phyloP scores from a whole-genome alignment of 2,113 vertebrate species.

The Neolamprologus falcicula region DNA sequence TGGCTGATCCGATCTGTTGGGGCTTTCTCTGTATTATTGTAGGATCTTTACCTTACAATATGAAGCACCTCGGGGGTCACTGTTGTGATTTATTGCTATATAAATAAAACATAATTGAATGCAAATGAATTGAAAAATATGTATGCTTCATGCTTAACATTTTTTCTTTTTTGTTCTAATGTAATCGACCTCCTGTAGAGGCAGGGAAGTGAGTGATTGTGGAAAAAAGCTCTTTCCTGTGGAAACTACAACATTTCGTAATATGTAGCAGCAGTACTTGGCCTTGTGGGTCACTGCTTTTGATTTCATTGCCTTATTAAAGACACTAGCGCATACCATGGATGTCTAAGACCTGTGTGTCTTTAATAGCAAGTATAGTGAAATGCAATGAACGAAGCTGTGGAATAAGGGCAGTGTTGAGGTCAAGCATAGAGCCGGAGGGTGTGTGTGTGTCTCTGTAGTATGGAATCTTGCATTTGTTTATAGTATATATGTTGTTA shows the following conservation, averaged over 20 bases:
- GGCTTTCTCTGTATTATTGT: not conserved
- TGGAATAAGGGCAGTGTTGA: not conserved
- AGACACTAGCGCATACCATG: conserved; percentile 18
- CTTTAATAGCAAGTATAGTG: conserved; percentile 18
- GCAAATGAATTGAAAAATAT: not conserved
- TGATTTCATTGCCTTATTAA: conserved; percentile 40
- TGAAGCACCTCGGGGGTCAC: not conserved
- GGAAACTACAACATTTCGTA: conserved; percentile 8
- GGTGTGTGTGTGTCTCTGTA: not conserved
- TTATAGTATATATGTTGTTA: not conserved
- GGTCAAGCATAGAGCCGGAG: not conserved
- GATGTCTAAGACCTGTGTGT: not conserved
- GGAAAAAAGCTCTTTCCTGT: not conserved
- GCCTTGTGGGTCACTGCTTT: conserved; percentile 40
- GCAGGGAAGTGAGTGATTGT: not conserved
- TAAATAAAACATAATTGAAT: not conserved
- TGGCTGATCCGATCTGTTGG: not conserved
- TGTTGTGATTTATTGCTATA: not conserved
- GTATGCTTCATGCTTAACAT: not conserved
- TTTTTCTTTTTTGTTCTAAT: not conserved
- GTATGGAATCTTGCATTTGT: not conserved
- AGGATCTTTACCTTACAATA: not conserved
- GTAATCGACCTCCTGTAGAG: not conserved
- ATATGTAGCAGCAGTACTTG: conserved; percentile 24
- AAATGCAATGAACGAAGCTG: not conserved